A percentile compares a stretch with the other conserved stretches of the same genome.
Conservation (phyloP, 1,140 invertebrate genomes). For the Macrostomum lignano region DNA sequence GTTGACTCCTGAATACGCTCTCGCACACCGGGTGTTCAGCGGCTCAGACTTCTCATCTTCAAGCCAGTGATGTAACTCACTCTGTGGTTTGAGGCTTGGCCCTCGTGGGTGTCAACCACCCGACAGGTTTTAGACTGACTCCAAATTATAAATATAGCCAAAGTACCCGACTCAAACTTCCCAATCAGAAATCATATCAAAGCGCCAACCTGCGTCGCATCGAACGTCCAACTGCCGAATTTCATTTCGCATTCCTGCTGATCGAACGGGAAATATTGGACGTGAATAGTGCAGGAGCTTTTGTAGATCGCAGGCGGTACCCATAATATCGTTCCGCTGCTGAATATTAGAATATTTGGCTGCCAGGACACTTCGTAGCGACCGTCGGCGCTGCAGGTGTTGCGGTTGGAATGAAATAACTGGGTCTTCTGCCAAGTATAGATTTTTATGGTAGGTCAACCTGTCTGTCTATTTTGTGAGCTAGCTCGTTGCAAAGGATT, state of each 20-base stretch:
- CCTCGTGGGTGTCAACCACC: neutral
- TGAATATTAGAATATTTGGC: slow-evolving; percentile 78
- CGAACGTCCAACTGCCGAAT: slow-evolving; percentile 82
- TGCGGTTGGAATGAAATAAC: neutral
- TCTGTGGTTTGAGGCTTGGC: neutral
- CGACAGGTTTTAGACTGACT: neutral
- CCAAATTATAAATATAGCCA: neutral
- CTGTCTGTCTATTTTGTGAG: neutral
- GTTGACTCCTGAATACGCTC: no score
- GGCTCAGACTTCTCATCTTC: no score
- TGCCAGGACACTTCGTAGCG: slow-evolving; percentile 44
- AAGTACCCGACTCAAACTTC: neutral
- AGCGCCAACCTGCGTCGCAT: slow-evolving; percentile 1
- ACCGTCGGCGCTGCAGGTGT: slow-evolving; percentile 17
- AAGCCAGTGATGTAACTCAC: neutral
- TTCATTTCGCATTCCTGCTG: slow-evolving; percentile 88
- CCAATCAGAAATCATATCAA: neutral
- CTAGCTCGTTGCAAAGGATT: neutral
- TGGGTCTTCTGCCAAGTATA: neutral
- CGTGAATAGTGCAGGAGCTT: slow-evolving; percentile 94
- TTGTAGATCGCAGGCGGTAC: slow-evolving; percentile 94
- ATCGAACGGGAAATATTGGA: slow-evolving; percentile 90
- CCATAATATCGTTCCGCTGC: slow-evolving; percentile 67
- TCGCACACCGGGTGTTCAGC: no score
- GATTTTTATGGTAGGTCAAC: neutral